phyloP scores from a whole-genome alignment of 2,797 vertebrate species.

The Channallabes apus region DNA sequence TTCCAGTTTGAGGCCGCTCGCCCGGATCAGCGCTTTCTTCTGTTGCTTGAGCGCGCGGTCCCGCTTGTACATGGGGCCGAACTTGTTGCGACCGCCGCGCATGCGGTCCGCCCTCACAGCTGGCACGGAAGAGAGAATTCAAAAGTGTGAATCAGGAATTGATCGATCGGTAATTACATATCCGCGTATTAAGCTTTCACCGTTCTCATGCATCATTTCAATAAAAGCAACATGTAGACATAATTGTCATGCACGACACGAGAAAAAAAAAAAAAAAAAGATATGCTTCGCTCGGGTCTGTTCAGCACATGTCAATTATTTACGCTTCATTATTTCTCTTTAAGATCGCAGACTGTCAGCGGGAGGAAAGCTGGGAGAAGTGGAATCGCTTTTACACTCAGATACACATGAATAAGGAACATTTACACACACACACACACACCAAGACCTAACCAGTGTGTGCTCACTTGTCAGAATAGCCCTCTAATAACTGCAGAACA shows the following conservation, averaged over 20 bases:
- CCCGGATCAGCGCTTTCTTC: slow-evolving; percentile 97
- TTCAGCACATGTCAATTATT: slow-evolving; percentile 80
- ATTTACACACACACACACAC: slow-evolving; percentile 6
- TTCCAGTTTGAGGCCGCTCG: slow-evolving; percentile 96
- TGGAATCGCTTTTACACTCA: slow-evolving; percentile 43
- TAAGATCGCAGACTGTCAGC: slow-evolving; percentile 38
- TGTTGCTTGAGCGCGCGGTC: slow-evolving; percentile 97
- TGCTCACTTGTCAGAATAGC: slow-evolving; percentile 60
- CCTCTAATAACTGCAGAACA: slow-evolving; percentile 61
- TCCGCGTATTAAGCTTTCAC: no score
- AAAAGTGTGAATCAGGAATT: background rate
- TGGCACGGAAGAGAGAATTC: slow-evolving; percentile 56
- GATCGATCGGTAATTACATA: no score
- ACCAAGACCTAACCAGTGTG: slow-evolving; percentile 34
- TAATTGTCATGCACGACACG: no score
- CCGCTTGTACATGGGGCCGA: slow-evolving; percentile 99
- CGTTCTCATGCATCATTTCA: background rate
- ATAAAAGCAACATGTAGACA: no score
- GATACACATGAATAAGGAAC: slow-evolving; percentile 13
- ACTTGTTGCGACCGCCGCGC: slow-evolving; percentile 97
- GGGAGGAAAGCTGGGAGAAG: slow-evolving; percentile 54
- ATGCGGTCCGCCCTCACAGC: slow-evolving; percentile 97
- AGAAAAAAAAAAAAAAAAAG: slow-evolving; percentile 63
- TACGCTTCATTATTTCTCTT: slow-evolving; percentile 78
- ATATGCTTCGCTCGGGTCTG: slow-evolving; percentile 57